These are phyloP conservation scores for Hetaerina americana DNA, from an alignment of 1,140 invertebrate species.

Conservation along the genomic window DNA sequence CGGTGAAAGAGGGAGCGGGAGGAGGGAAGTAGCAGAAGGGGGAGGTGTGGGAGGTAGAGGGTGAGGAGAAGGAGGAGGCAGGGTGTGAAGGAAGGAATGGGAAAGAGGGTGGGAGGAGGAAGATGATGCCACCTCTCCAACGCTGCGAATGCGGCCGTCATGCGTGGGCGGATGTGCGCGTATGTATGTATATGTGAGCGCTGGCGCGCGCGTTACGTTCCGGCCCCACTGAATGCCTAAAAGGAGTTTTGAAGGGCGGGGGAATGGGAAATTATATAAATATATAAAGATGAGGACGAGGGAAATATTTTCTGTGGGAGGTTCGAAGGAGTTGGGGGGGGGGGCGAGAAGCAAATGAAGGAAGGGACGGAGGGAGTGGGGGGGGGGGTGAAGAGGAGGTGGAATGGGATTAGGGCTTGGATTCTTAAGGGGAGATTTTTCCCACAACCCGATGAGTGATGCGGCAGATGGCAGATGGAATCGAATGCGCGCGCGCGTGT, in stretches of 20 bases:
- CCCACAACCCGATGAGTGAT: background rate
- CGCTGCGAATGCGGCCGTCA: too few relatives aligned
- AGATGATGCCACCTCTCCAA: too few relatives aligned
- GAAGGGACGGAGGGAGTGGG: background rate
- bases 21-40: too few relatives aligned
- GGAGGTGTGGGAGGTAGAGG: background rate
- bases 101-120: background rate
- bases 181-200: too few relatives aligned
- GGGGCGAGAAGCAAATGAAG: too few relatives aligned
- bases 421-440: background rate
- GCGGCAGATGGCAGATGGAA: background rate
- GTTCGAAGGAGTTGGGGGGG: background rate
- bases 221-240: too few relatives aligned
- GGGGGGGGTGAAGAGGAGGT: too few relatives aligned
- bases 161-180: too few relatives aligned
- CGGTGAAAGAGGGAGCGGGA: background rate
- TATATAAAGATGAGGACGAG: background rate
- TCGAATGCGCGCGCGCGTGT: background rate
- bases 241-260: too few relatives aligned
- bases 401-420: too few relatives aligned
- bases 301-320: background rate
- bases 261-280: slow-evolving; percentile 1
- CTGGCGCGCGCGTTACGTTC: too few relatives aligned
- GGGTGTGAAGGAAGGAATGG: background rate
- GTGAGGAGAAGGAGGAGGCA: background rate